A percentile compares a stretch with the other conserved stretches of the same genome.
Evolutionary conservation across 23 tunicate genomes (phyloP).

Genomic region (Styela clava): DNA sequence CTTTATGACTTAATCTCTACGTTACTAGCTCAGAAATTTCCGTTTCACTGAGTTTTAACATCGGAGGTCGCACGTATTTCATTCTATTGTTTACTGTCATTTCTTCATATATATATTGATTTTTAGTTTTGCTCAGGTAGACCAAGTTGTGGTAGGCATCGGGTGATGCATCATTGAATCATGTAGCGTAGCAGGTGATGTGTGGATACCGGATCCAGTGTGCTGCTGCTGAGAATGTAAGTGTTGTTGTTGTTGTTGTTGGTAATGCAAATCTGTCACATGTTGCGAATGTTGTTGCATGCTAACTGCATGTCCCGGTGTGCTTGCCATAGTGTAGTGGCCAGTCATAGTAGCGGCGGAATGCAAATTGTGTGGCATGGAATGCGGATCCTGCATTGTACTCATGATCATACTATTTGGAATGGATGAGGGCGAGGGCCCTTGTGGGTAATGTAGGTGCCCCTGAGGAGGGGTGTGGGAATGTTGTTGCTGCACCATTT

Average conservation of each 20-base stretch:
- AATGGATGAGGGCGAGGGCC: slow-evolving; percentile 30
- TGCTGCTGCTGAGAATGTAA: slow-evolving; percentile 36
- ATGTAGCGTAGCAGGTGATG: slow-evolving; percentile 32
- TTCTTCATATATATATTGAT: no score
- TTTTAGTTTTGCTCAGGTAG: not conserved
- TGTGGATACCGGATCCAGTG: slow-evolving; percentile 9
- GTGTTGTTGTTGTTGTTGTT: slow-evolving; percentile 49
- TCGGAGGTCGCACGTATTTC: no score
- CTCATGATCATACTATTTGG: slow-evolving; percentile 93
- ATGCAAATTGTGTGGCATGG: slow-evolving; percentile 40
- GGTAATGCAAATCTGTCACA: slow-evolving; percentile 57
- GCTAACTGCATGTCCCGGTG: slow-evolving; percentile 36
- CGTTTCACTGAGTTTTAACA: no score
- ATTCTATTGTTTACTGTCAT: no score
- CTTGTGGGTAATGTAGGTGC: slow-evolving; percentile 48
- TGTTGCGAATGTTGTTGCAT: slow-evolving; percentile 45
- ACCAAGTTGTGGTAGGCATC: slow-evolving; percentile 30
- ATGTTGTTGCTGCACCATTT: slow-evolving; percentile 22
- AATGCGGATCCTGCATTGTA: slow-evolving; percentile 62
- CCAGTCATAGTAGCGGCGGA: slow-evolving; percentile 39
- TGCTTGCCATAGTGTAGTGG: slow-evolving; percentile 76
- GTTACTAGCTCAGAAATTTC: no score
- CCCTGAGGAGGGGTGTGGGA: slow-evolving; percentile 87
- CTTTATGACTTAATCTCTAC: no score
- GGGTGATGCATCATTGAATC: slow-evolving; percentile 52